These are phyloP conservation scores for Recurvirostra avosetta DNA, from an alignment of 2,113 vertebrate species.

Conservation along the genomic window DNA sequence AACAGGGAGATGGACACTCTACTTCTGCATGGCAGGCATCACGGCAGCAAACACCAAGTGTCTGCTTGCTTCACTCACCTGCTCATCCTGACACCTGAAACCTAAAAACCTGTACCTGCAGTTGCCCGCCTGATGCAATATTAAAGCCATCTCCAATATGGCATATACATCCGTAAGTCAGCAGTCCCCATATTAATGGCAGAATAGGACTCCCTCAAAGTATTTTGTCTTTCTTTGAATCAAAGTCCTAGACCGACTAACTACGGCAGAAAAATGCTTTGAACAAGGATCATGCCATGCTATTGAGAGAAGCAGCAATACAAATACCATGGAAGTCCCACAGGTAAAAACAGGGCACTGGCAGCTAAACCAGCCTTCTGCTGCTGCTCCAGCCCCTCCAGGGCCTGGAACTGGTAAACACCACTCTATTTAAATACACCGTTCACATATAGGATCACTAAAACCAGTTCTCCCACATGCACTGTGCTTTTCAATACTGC, in stretches of 20 bases:
- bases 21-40: background rate
- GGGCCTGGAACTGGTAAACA: background rate
- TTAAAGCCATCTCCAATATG: background rate
- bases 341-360: background rate
- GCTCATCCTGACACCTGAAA: background rate
- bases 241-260: background rate
- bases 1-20: background rate
- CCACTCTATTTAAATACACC: background rate
- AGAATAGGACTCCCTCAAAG: background rate
- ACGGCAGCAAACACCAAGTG: background rate
- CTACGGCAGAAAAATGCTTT: background rate
- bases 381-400: background rate
- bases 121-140: background rate
- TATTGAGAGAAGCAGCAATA: background rate
- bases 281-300: background rate
- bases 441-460: background rate
- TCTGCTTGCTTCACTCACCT: background rate
- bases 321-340: background rate
- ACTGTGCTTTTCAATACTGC: background rate
- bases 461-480: background rate
- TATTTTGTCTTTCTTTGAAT: background rate
- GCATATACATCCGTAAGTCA: rapidly evolving
- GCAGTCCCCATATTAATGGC: background rate
- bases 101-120: background rate
- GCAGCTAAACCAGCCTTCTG: background rate